These are phyloP conservation scores for Keiferia lycopersicella DNA, from an alignment of 2,888 invertebrate species.

Conservation along the genomic window DNA sequence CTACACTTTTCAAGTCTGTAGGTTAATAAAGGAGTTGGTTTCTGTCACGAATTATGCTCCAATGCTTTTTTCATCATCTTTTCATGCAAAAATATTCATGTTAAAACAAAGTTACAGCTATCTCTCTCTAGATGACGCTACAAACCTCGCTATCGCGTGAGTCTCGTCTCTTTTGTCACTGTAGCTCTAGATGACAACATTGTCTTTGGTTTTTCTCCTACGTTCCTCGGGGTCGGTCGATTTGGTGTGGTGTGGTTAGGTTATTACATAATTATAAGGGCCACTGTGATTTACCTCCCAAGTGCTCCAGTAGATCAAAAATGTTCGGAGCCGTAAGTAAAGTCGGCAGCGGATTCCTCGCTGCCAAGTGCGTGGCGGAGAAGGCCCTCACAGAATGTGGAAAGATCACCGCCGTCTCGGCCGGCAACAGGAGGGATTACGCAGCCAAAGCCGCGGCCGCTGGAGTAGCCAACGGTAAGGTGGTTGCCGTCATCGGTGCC, in stretches of 20 bases:
- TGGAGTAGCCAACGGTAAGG: conserved; percentile 75
- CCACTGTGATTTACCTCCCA: conserved; percentile 50
- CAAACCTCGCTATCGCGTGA: not conserved
- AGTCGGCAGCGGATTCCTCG: conserved; percentile 82
- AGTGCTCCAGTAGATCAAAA: conserved; percentile 56
- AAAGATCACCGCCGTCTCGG: conserved; percentile 74
- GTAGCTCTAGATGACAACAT: not conserved
- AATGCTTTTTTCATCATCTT: too few species aligned
- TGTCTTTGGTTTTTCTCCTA: conserved; percentile 22
- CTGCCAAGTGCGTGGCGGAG: conserved; percentile 80
- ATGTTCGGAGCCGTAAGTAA: conserved; percentile 84
- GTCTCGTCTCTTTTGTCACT: not conserved
- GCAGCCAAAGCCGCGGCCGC: conserved; percentile 55
- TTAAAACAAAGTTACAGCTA: too few species aligned
- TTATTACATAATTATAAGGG: conserved; percentile 73
- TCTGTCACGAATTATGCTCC: too few species aligned
- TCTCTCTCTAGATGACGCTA: not conserved
- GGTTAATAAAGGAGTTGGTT: too few species aligned
- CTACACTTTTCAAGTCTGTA: too few species aligned
- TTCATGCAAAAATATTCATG: too few species aligned
- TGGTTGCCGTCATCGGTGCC: conserved; percentile 97
- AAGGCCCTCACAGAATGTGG: conserved; percentile 82
- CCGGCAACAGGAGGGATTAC: conserved; percentile 64
- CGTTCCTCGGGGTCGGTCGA: conserved; percentile 31
- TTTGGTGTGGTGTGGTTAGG: conserved; percentile 43